Percentiles rank a stretch among this genome's conserved stretches.
These are phyloP conservation scores for Crypturellus undulatus DNA, from an alignment of 2,113 vertebrate genomes.

Conservation along the genomic window DNA sequence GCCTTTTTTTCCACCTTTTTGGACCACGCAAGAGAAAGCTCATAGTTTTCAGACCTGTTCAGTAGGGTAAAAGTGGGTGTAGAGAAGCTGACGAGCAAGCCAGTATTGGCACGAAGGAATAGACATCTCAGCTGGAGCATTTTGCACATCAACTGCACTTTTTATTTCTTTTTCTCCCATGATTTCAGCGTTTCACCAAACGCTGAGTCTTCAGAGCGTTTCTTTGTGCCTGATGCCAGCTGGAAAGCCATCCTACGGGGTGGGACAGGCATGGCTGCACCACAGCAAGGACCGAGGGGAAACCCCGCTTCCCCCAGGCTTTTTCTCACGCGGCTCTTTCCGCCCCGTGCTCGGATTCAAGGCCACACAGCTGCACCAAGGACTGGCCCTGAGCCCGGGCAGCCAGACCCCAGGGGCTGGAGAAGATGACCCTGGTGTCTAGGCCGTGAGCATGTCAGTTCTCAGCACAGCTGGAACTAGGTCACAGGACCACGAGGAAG, in stretches of 20 bases:
- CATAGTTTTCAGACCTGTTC: not conserved
- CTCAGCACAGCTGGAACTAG: not conserved
- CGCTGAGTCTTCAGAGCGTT: not conserved
- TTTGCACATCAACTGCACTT: not conserved
- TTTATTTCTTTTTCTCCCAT: not conserved
- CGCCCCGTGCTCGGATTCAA: not conserved
- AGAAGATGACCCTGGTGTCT: not conserved
- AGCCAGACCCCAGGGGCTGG: not conserved
- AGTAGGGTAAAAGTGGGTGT: not conserved
- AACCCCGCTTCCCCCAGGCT: not conserved
- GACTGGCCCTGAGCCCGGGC: not conserved
- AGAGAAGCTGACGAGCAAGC: not conserved
- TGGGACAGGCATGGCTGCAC: not conserved
- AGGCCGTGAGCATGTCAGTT: not conserved
- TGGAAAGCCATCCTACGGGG: accelerated
- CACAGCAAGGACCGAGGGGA: not conserved
- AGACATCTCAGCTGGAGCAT: not conserved
- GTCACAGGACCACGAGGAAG: not conserved
- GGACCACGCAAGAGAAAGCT: not conserved
- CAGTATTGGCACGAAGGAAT: not conserved
- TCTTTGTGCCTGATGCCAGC: not conserved
- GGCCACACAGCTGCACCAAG: not conserved
- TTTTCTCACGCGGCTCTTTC: slow-evolving; percentile 9
- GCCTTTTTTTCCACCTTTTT: no score
- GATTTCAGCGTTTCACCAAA: not conserved